phyloP scores from a whole-genome alignment of 2,113 vertebrate species.

The Dunckerocampus dactyliophorus region DNA sequence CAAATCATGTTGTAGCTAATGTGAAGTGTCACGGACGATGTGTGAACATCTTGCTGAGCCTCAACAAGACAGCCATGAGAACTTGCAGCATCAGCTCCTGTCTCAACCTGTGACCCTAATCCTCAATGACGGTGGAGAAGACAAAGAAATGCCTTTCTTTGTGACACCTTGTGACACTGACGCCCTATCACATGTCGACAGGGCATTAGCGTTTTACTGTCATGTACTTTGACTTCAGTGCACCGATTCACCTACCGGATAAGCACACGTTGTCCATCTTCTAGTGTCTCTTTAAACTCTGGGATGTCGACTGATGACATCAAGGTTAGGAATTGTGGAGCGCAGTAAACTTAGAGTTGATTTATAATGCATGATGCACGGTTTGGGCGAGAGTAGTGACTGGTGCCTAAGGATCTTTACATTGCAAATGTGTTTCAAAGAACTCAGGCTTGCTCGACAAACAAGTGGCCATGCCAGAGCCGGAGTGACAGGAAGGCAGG shows the following conservation, averaged over 20 bases:
- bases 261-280: neutral
- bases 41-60: slow-evolving; percentile 11
- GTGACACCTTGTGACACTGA: slow-evolving; percentile 31
- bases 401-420: slow-evolving; percentile 13
- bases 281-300: neutral
- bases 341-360: neutral
- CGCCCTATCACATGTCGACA: slow-evolving; percentile 15
- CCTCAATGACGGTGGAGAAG: slow-evolving; percentile 19
- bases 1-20: neutral
- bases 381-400: slow-evolving; percentile 3
- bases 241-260: neutral
- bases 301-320: neutral
- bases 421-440: slow-evolving; percentile 28
- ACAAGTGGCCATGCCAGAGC: slow-evolving; percentile 22
- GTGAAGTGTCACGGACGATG: slow-evolving; percentile 14
- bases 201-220: slow-evolving; percentile 18
- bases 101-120: slow-evolving; percentile 50
- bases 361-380: neutral
- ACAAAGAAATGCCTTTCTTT: slow-evolving; percentile 15
- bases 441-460: slow-evolving; percentile 38
- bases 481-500: slow-evolving; percentile 9
- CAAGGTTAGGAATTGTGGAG: neutral
- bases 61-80: slow-evolving; percentile 19
- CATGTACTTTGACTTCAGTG: neutral
- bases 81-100: slow-evolving; percentile 61